phyloP scores from a whole-genome alignment of 2,113 vertebrate species.

The Toxotes jaculatrix region DNA sequence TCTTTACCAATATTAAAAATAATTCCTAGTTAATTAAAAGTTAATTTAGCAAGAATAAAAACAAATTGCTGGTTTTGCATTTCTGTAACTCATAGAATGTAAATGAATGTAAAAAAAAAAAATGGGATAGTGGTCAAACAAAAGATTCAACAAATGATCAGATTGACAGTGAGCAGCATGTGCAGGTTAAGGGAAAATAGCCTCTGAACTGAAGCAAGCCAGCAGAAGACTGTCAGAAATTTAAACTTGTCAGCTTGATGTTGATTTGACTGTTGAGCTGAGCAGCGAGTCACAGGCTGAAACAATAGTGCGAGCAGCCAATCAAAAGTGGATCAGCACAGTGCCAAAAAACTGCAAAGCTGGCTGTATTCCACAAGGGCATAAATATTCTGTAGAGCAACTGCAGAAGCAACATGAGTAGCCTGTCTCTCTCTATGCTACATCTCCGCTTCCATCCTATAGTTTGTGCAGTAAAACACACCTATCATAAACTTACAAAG shows the following conservation, averaged over 20 bases:
- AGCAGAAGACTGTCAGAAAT: constrained; percentile 15
- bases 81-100: background rate
- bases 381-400: background rate
- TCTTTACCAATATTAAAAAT: background rate
- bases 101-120: background rate
- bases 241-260: constrained; percentile 4
- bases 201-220: constrained; percentile 13
- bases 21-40: background rate
- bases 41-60: background rate
- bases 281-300: constrained; percentile 2
- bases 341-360: background rate
- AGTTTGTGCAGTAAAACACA: background rate
- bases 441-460: background rate
- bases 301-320: background rate
- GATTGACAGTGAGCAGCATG: background rate
- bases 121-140: background rate
- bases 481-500: background rate
- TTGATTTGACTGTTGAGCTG: background rate
- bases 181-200: constrained; percentile 9
- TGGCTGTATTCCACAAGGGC: background rate
- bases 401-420: background rate
- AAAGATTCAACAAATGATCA: background rate
- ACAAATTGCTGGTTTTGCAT: background rate
- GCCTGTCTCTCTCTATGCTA: background rate
- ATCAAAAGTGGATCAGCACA: background rate